A percentile compares a stretch with the other conserved stretches of the same genome.
Conservation (phyloP, 1,140 invertebrate species). For the Hyposmocoma kahamanoa region DNA sequence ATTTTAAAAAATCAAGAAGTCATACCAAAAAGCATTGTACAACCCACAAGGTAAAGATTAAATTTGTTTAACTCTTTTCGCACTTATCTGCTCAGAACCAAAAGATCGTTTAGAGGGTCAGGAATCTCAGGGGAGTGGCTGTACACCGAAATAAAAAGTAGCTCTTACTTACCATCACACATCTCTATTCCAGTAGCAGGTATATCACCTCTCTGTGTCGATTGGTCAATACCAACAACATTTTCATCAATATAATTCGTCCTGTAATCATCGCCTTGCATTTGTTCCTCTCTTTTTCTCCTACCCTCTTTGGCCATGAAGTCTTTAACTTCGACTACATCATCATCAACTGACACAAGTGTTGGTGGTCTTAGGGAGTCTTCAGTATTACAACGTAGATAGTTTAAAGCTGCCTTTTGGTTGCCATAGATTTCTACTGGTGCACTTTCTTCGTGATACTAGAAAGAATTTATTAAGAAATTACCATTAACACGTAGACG, state of each 20-base stretch:
- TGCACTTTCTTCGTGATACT: conserved; percentile 65
- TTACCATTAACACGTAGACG: too few species aligned
- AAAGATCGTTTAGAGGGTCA: too few species aligned
- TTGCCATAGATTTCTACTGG: conserved; percentile 48
- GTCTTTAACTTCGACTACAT: conserved; percentile 54
- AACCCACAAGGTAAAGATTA: neutral
- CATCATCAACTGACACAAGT: conserved; percentile 35
- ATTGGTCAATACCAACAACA: conserved; percentile 21
- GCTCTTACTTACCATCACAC: conserved; percentile 76
- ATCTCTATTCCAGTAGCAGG: conserved; percentile 80
- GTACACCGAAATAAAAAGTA: too few species aligned
- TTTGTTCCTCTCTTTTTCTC: conserved; percentile 46
- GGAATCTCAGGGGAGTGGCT: too few species aligned
- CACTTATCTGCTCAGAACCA: neutral
- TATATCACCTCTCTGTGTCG: conserved; percentile 80
- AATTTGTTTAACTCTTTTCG: neutral
- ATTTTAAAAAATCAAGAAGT: too few species aligned
- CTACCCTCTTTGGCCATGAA: conserved; percentile 46
- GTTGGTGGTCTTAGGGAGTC: conserved; percentile 32
- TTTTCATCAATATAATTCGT: conserved; percentile 55
- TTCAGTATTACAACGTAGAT: conserved; percentile 43
- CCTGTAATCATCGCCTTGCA: conserved; percentile 63
- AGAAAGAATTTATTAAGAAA: too few species aligned
- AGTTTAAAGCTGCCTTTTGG: conserved; percentile 44
- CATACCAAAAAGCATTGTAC: neutral